Base-by-base conservation (phyloP, 2,797 vertebrate species). In the Mus caroli region DNA sequence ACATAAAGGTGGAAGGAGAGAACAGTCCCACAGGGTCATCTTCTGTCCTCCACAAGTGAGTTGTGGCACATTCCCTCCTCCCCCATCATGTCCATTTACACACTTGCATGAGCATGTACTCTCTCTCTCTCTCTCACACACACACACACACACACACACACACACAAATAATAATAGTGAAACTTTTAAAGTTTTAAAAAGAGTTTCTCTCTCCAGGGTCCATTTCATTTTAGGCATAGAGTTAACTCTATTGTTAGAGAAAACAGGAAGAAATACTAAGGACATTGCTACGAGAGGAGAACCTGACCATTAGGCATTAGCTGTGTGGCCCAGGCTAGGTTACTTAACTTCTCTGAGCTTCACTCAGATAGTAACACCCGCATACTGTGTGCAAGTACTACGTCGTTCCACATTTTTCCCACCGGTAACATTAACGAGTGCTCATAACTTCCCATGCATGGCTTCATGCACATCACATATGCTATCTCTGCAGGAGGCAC, bases 201-300 rank as follows among this genome's bases (percentile, higher is more conserved):
- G 31, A 93, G 93, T 92, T 94, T 90, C 64, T 91, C 82, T 96
- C 94, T 71, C 31, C 67, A 93, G 83, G 75, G 31, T 78, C 22
- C 17, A 28, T 97, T 96, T 83, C 52, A 88, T 94, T 94, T 96
- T 91, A 64, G 76, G 87, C 69, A 90, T n/a, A 87, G 88, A 67
- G n/a, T 95, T 80, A 79, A 54, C 64, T 79, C 54, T 67, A 34
- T 79, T 78, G 2, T 85, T 92, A 96, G 28, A 83, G 9, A 95
- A 85, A 93, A 78, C 50, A 34, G 26, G 24, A 86, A 80, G 60
- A 92, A 86, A 87, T 76, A 87, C 67, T 73, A 85, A 78, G 88
- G 64, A 93, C 11, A 85, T 28, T n/a, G 60, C 79, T 43, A 52
- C 8, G 28, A 13, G 19, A n/a, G 24, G 19, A 93, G 76, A 93